Evolutionary conservation across 1,140 invertebrate species (phyloP), one percentile per base, ranked within the genome.

Genomic region (Drosophila murphyi): DNA sequence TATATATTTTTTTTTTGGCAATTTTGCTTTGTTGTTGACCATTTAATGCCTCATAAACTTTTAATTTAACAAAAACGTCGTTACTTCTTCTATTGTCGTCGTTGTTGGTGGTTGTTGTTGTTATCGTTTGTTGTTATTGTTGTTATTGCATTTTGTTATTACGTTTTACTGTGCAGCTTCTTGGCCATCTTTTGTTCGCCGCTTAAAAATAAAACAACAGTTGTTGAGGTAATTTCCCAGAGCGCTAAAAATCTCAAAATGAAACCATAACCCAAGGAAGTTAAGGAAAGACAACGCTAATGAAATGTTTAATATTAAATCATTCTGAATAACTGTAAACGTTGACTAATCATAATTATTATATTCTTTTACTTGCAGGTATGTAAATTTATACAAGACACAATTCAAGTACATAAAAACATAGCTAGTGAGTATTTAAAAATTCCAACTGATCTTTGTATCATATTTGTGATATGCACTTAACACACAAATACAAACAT

Each of bases 11-110:
- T 61, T 82, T 87, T 87, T 87, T 82, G 83, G 83, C 80, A 87
- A 79, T 78, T 83, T 72, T 69, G 85, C 83, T 89, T 82, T 90
- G 80, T 80, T 83, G 82, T 75, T 91, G 82, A 76, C 77, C 88
- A 90, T 90, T 90, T 83, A 90, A 90, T 91, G 88, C 83, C 77
- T 76, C 88, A 88, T 83, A 90, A 88, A 90, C 72, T 88, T 81
- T 90, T 81, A 83, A 91, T 90, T 90, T 88, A 88, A 90, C 77
- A 90, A 88, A 91, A 90, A 89, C 76, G 80, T 88, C 80, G 77
- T 83, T 88, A 78, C 80, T 80, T 41, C 51, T 61, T 47, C 54
- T 80, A 59, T 72, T 60, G 65, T 41, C 60, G 28, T 59, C 59
- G 29, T 56, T 41, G 12, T 10, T 37, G 35, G 31, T 45, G 54